These are phyloP conservation scores for cattle (Bos taurus) DNA, from an alignment of 2,113 vertebrate species.

Conservation along the genomic window DNA sequence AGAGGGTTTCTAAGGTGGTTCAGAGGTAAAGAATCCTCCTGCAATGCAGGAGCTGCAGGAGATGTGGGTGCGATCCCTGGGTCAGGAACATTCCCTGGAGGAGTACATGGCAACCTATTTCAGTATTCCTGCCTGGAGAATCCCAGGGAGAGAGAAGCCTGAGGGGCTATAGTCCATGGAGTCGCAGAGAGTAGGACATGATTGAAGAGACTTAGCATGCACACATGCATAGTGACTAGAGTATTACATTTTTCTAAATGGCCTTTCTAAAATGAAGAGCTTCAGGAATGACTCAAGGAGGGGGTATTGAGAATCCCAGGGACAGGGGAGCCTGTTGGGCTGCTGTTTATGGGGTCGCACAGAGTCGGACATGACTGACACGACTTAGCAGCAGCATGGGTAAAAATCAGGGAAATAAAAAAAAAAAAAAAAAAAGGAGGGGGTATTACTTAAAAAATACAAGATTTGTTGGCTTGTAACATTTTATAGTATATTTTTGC, in stretches of 20 bases:
- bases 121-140: background rate
- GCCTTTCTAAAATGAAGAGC: background rate
- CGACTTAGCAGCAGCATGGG: no score
- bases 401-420: no score
- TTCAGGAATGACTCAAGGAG: background rate
- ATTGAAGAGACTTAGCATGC: background rate
- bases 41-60: background rate
- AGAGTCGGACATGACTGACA: no score
- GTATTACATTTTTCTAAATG: background rate
- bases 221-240: background rate
- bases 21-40: background rate
- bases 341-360: no score
- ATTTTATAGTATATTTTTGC: background rate
- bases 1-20: background rate
- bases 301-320: no score
- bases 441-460: background rate
- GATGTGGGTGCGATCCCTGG: background rate
- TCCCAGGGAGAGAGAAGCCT: background rate
- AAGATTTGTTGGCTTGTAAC: background rate
- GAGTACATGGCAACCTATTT: background rate
- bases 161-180: background rate
- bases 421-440: no score
- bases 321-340: no score
- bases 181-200: fast-evolving
- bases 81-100: background rate